Percentiles rank a stretch among this genome's conserved stretches.
phyloP scores from a whole-genome alignment of 2,888 invertebrate genomes.

The Dasysyrphus albostriatus region DNA sequence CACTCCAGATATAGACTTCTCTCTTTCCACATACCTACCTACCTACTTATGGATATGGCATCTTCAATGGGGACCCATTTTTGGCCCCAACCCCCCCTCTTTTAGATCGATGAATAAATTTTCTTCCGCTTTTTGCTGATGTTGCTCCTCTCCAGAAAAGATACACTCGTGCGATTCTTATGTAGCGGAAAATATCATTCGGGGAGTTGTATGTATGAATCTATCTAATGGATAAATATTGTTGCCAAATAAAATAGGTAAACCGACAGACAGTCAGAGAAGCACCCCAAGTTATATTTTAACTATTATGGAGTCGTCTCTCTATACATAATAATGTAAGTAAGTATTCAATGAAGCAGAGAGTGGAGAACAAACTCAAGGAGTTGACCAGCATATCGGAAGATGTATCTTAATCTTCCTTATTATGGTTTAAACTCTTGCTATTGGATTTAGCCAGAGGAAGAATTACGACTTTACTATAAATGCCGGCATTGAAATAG shows the following conservation, averaged over 20 bases:
- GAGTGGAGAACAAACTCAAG: slow-evolving; percentile 42
- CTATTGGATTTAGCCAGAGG: slow-evolving; percentile 34
- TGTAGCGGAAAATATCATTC: slow-evolving; percentile 54
- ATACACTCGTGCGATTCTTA: slow-evolving; percentile 29
- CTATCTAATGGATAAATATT: slow-evolving; percentile 71
- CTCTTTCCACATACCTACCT: not conserved
- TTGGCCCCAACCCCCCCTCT: not conserved
- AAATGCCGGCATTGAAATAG: not conserved
- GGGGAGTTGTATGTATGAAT: not conserved
- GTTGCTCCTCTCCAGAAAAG: not conserved
- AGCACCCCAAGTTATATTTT: slow-evolving; percentile 10
- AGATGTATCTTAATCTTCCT: slow-evolving; percentile 74
- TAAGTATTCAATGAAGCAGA: slow-evolving; percentile 22
- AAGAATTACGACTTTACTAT: slow-evolving; percentile 53
- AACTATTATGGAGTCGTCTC: not conserved
- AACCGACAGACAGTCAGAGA: slow-evolving; percentile 17
- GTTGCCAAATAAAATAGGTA: slow-evolving; percentile 69
- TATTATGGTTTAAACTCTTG: slow-evolving; percentile 67
- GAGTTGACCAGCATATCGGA: slow-evolving; percentile 68
- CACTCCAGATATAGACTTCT: slow-evolving; percentile 46
- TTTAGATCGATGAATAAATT: slow-evolving; percentile 66
- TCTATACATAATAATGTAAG: not conserved
- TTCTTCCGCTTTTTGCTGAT: slow-evolving; percentile 55
- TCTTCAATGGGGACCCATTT: slow-evolving; percentile 14
- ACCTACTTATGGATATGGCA: slow-evolving; percentile 24